Base-by-base conservation (phyloP, 2,113 vertebrate species). In the Dipodomys spectabilis region DNA sequence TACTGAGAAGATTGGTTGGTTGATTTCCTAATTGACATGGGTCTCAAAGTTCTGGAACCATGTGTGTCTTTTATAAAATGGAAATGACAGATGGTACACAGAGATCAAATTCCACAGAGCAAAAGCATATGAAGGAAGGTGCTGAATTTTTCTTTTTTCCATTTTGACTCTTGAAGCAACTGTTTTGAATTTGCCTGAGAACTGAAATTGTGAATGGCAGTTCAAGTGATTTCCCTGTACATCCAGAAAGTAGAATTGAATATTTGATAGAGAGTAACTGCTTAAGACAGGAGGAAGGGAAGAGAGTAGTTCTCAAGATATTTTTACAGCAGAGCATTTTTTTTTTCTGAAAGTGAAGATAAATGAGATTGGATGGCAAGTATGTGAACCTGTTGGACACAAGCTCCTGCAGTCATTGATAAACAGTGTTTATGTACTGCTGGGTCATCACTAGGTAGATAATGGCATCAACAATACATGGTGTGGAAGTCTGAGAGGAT, bases 161-260 rank as follows among this genome's bases (percentile, higher is more conserved):
- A 35, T 79, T 86, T 90, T 53, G 45, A n/a, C 23, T 88, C 44
- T 73, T 92, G 5, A 19, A 79, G 60, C 65, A 77, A 72, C 72
- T 84, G 69, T 89, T 95, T 72, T 81, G 62, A 45, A 67, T 92
- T 95, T 87, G 19, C 90, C 74, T 91, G 75, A 60, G 85, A 95
- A 77, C 69, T 84, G 39, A 93, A 94, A 91, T 96, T 92, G 45
- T 93, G 67, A 95, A 53, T 95, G 89, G 78, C 69, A 85, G 53
- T 44, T 89, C 69, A 75, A 91, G 78, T 68, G 73, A 93, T 88
- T 88, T 95, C 92, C 92, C 72, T 89, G 60, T 91, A 71, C 73
- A 75, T 82, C 49, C 7, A 77, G 86, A 92, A 89, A 91, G 28
- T 82, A 73, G 60, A 91, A 73, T 32, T 88, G 75, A 85, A n/a